These are phyloP conservation scores for Malacoctenus gilli DNA, from an alignment of 2,797 vertebrate genomes.

Conservation along the genomic window DNA sequence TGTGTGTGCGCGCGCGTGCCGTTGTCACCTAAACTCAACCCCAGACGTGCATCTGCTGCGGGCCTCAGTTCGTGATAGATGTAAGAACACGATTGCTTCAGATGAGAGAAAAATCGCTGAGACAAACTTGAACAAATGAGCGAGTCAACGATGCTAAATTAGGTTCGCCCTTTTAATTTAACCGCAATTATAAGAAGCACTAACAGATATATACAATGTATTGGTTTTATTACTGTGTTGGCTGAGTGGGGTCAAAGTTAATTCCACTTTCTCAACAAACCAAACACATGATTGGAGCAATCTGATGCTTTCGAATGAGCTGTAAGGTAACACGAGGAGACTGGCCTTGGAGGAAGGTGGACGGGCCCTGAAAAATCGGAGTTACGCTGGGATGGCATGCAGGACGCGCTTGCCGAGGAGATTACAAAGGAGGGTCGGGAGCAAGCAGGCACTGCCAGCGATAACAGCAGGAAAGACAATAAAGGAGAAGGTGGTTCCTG, in stretches of 20 bases:
- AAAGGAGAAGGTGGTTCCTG: slow-evolving; percentile 75
- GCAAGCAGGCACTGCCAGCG: slow-evolving; percentile 59
- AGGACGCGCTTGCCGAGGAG: slow-evolving; percentile 34
- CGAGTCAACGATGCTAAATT: slow-evolving; percentile 34
- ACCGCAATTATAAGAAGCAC: slow-evolving; percentile 32
- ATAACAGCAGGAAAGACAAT: slow-evolving; percentile 79
- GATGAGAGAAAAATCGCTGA: slow-evolving; percentile 43
- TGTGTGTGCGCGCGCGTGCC: slow-evolving; percentile 50
- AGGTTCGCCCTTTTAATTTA: slow-evolving; percentile 34
- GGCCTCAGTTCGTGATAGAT: slow-evolving; percentile 54
- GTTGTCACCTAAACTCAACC: slow-evolving; percentile 61
- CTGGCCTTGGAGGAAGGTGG: slow-evolving; percentile 32
- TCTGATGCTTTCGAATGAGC: slow-evolving; percentile 35
- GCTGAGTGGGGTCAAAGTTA: slow-evolving; percentile 28
- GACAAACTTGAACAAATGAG: slow-evolving; percentile 30
- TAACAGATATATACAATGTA: slow-evolving; percentile 8
- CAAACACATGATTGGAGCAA: slow-evolving; percentile 13
- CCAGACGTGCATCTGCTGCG: slow-evolving; percentile 47
- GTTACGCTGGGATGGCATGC: slow-evolving; percentile 55
- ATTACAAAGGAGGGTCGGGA: slow-evolving; percentile 63
- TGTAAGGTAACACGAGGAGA: slow-evolving; percentile 44
- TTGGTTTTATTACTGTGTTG: slow-evolving; percentile 37
- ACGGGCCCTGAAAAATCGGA: slow-evolving; percentile 53
- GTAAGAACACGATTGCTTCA: slow-evolving; percentile 54
- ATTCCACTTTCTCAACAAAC: slow-evolving; percentile 23